Evolutionary conservation across 2,888 invertebrate species (phyloP).

Genomic region (Neocrepidodera transversa): DNA sequence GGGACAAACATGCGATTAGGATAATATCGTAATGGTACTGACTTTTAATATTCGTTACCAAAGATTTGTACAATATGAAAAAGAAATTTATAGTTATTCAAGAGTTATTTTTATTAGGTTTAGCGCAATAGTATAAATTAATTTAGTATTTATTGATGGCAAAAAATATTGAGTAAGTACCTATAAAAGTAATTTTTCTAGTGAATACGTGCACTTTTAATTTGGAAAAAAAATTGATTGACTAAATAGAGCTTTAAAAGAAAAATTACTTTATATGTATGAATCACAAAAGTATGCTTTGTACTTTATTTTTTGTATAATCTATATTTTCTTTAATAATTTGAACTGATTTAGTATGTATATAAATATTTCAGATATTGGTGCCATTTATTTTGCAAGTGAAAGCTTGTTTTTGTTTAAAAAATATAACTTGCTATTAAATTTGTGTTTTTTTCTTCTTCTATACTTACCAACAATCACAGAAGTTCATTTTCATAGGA

Average conservation of each 20-base stretch:
- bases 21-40: not conserved
- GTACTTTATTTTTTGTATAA: no score
- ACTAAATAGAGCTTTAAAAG: not conserved
- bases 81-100: no score
- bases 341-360: not conserved
- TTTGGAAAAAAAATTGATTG: not conserved
- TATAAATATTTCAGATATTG: not conserved
- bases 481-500: no score
- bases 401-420: not conserved
- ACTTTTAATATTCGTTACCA: not conserved
- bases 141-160: not conserved
- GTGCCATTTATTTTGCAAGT: conserved; percentile 1
- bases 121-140: not conserved
- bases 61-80: conserved; percentile 5
- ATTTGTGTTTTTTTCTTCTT: not conserved
- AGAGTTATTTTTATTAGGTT: not conserved
- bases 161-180: not conserved
- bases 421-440: not conserved
- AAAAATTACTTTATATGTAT: no score
- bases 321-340: not conserved
- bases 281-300: no score
- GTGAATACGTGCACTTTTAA: not conserved
- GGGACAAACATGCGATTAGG: not conserved
- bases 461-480: no score
- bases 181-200: no score